Conservation (phyloP, 2,113 vertebrate species). For the Python bivittatus region DNA sequence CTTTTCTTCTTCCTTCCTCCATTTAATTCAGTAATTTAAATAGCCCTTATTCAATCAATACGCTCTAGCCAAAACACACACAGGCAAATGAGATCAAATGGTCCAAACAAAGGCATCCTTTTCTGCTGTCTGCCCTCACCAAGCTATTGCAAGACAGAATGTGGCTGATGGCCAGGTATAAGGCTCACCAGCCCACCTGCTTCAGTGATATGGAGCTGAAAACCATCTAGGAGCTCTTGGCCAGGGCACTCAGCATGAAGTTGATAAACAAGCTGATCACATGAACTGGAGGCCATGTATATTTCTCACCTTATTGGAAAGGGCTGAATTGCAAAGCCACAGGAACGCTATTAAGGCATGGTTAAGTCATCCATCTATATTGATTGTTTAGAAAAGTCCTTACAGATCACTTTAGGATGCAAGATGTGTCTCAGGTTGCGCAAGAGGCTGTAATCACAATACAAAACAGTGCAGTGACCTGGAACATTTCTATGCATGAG, state of each 20-base stretch:
- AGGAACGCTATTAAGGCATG: slow-evolving; percentile 7
- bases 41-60: not conserved
- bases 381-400: slow-evolving; percentile 33
- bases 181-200: not conserved
- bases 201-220: not conserved
- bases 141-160: not conserved
- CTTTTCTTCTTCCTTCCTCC: too few relatives aligned
- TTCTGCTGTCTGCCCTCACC: not conserved
- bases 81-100: not conserved
- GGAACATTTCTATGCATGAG: slow-evolving; percentile 5
- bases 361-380: slow-evolving; percentile 21
- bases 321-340: not conserved
- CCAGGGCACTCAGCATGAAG: not conserved
- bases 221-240: not conserved
- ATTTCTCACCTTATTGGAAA: not conserved
- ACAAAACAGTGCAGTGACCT: not conserved
- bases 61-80: not conserved
- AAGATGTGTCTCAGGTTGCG: not conserved
- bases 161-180: not conserved
- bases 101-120: too few relatives aligned
- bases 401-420: slow-evolving; percentile 12
- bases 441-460: not conserved
- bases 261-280: not conserved
- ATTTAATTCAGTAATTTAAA: not conserved
- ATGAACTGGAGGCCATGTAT: accelerated